Evolutionary conservation across 2,113 vertebrate species (phyloP).

Genomic region (Glaucidium brasilianum): DNA sequence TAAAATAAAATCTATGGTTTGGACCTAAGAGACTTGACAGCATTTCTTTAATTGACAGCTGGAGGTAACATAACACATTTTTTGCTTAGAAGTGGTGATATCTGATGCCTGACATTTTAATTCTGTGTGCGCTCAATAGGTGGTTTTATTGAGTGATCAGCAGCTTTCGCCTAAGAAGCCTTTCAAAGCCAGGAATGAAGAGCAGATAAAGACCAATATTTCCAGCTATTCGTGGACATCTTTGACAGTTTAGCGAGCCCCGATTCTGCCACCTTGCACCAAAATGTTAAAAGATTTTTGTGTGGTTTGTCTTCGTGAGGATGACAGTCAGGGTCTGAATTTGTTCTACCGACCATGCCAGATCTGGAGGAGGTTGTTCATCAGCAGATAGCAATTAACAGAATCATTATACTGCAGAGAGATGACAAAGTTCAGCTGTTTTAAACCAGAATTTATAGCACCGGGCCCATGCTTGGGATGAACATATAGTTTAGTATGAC

Average conservation of each 20-base stretch:
- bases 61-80: background rate
- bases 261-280: conserved; percentile 7
- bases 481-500: background rate
- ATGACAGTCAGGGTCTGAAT: background rate
- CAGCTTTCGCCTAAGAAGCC: background rate
- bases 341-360: background rate
- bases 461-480: background rate
- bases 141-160: conserved; percentile 2
- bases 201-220: background rate
- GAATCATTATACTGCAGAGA: background rate
- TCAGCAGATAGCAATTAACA: conserved; percentile 1
- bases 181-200: background rate
- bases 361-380: background rate
- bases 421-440: background rate
- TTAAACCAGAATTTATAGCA: conserved; percentile 6
- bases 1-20: conserved; percentile 21
- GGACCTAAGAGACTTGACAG: background rate
- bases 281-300: background rate
- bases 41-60: background rate
- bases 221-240: background rate
- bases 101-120: background rate
- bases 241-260: background rate
- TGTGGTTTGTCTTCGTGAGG: conserved; percentile 29
- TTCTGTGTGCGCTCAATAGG: background rate
- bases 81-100: conserved; percentile 3